Base-by-base conservation (phyloP, 1,140 invertebrate species). In the Schlechtendalia chinensis region DNA sequence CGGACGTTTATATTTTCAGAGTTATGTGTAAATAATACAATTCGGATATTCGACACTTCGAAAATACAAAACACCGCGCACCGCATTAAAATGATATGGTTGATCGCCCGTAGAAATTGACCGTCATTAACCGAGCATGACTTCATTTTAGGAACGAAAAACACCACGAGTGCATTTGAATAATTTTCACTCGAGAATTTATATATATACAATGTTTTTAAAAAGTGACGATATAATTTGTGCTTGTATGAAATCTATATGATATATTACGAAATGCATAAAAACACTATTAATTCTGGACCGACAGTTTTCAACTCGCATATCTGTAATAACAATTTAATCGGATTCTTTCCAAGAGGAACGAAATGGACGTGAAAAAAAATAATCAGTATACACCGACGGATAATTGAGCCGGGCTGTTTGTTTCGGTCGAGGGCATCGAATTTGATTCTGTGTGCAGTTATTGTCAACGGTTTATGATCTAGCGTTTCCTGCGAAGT, bases 291-390 rank as follows among this genome's bases (percentile, higher is more conserved):
- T 24, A 22, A 14, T 71, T 71, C 22, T 71, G 8, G 6, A 27
- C 24, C 69, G 29, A 54, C 22, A n/a, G 4, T 53, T 29, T 72
- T 54, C 0, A n/a, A 22, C 0, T 54, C 24, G 17, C 29, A 29
- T 72, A 53, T 50, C 22, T 45, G 39, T 47, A 24, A 53, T 71
- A 53, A 71, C 14, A 29, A 72, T n/a, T 29, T 72, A 32, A 19
- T 32, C 24, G 5, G 24, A 54, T 54, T 72, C 16, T n/a, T 29
- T 53, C 5, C 16, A 4, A 19, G 17, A 71, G 6, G 4, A 53
- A 29, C 24, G 16, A 32, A 63, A 63, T 11, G 29, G 6, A n/a
- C 24, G 24, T 67, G 14, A 45, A 12, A 72, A 29, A 69, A 24
- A 71, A 71, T 71, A 69, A 24, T n/a, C n/a, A n/a, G 10, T 10